Conservation (phyloP, 2,888 invertebrate species). For the Coecobrya sp. region DNA sequence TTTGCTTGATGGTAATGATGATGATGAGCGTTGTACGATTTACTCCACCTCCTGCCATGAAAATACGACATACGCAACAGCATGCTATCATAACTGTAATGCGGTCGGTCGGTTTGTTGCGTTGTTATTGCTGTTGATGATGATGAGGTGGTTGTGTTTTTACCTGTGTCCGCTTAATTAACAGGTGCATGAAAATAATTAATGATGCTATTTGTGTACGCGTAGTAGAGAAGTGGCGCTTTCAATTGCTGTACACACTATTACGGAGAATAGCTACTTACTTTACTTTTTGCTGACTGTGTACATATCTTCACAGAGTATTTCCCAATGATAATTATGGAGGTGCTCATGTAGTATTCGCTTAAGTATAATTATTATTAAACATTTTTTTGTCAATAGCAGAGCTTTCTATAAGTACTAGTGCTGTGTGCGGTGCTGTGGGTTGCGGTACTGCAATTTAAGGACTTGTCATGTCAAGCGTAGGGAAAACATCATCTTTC, state of each 20-base stretch:
- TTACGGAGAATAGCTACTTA: constrained; percentile 3
- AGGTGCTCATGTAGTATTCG: constrained; percentile 19
- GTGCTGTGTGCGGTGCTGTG: background rate
- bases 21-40: constrained; percentile 5
- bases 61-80: constrained; percentile 56
- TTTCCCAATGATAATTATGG: constrained; percentile 33
- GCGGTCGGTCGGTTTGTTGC: constrained; percentile 47
- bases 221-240: constrained; percentile 36
- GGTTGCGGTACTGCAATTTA: constrained; percentile 30
- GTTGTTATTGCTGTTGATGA: constrained; percentile 26
- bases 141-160: constrained; percentile 47
- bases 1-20: constrained; percentile 13
- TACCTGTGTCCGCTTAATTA: constrained; percentile 78
- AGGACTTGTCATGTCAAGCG: constrained; percentile 65
- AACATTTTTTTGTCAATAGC: constrained; percentile 49
- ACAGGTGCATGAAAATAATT: constrained; percentile 81
- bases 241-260: constrained; percentile 50
- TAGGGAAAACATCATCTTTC: constrained; percentile 31
- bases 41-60: constrained; percentile 77
- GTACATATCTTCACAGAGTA: background rate
- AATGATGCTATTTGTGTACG: constrained; percentile 80
- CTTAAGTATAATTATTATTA: constrained; percentile 41
- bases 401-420: constrained; percentile 13
- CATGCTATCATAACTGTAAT: constrained; percentile 77
- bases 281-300: constrained; percentile 14